These are phyloP conservation scores for Samia ricini DNA, from an alignment of 1,140 invertebrate species.

Conservation along the genomic window DNA sequence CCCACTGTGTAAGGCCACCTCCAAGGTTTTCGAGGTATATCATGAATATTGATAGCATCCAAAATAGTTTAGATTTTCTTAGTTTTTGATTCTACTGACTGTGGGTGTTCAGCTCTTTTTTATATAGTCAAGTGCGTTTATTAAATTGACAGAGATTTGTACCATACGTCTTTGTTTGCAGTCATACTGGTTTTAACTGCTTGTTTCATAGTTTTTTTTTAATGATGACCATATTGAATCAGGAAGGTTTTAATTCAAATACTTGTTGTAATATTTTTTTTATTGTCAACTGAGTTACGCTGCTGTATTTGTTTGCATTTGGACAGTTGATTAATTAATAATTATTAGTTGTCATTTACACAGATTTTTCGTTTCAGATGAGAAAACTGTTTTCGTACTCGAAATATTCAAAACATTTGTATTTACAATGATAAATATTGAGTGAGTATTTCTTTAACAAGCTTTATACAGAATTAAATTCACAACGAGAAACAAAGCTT, in stretches of 20 bases:
- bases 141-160: slow-evolving; percentile 22
- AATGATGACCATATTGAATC: slow-evolving; percentile 13
- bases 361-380: too few species aligned
- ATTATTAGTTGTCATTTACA: neutral
- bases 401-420: too few species aligned
- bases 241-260: slow-evolving; percentile 15
- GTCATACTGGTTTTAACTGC: slow-evolving; percentile 15
- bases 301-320: neutral
- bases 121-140: slow-evolving; percentile 26
- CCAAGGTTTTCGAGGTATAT: slow-evolving; percentile 58
- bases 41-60: slow-evolving; percentile 64
- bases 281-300: neutral
- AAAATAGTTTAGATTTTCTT: slow-evolving; percentile 59
- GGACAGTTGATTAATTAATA: too few species aligned
- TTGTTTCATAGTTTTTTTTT: slow-evolving; percentile 9
- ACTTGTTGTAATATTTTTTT: slow-evolving; percentile 7
- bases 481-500: neutral
- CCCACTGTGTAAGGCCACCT: slow-evolving; percentile 58
- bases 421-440: too few species aligned
- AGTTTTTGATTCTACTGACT: slow-evolving; percentile 32
- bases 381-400: too few species aligned
- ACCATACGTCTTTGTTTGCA: slow-evolving; percentile 8
- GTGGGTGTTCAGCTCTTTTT: slow-evolving; percentile 51
- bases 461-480: neutral
- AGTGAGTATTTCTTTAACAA: neutral